These are phyloP conservation scores for Melopsittacus undulatus DNA, from an alignment of 2,797 vertebrate species.

Conservation along the genomic window DNA sequence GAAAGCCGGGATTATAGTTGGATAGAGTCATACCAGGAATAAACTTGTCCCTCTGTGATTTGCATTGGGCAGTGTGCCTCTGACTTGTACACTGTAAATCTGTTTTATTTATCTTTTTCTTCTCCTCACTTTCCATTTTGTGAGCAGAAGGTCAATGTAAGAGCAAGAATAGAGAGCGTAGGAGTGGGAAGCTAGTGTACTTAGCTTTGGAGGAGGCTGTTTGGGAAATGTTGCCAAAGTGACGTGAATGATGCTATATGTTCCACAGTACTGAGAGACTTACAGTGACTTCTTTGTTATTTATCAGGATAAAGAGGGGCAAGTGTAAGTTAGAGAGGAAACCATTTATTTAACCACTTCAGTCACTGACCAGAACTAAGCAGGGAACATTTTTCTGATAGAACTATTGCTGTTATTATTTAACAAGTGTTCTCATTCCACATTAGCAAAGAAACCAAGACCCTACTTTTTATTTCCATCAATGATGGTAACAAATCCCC, in stretches of 20 bases:
- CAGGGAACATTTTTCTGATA: background rate
- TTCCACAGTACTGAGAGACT: slow-evolving; percentile 21
- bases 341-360: slow-evolving; percentile 24
- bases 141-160: slow-evolving; percentile 62
- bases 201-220: slow-evolving; percentile 56
- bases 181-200: slow-evolving; percentile 61
- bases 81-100: slow-evolving; percentile 47
- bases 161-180: slow-evolving; percentile 60
- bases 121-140: slow-evolving; percentile 66
- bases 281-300: slow-evolving; percentile 44
- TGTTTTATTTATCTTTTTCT: slow-evolving; percentile 59
- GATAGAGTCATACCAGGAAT: slow-evolving; percentile 15
- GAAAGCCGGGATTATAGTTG: background rate
- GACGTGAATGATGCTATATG: slow-evolving; percentile 53
- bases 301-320: slow-evolving; percentile 14
- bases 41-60: slow-evolving; percentile 61
- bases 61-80: slow-evolving; percentile 49
- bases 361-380: background rate
- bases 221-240: slow-evolving; percentile 57
- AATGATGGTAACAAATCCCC: background rate
- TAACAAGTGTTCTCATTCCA: background rate
- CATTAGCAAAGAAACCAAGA: background rate
- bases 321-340: slow-evolving; percentile 16
- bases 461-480: background rate
- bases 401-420: background rate